Evolutionary conservation across 2,113 vertebrate genomes (phyloP).

Genomic region (human (Homo sapiens)): GRCh38 chr5:38274001-38274500

Average conservation of each 20-base stretch:
- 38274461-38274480: background rate
- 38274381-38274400: background rate
- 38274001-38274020: background rate
- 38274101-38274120: background rate
- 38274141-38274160: background rate
- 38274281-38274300: background rate
- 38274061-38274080: background rate
- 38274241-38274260: background rate
- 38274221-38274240: background rate
- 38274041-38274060: background rate
- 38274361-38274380: background rate
- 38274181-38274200: background rate
- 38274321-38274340: background rate
- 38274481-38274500: background rate
- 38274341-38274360: background rate
- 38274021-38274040: background rate
- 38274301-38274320: background rate
- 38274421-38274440: background rate
- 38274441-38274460: background rate
- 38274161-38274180: background rate
- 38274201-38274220: background rate
- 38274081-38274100: background rate
- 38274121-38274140: background rate
- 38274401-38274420: background rate
- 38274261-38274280: background rate